Evolutionary conservation across 2,888 invertebrate species (phyloP), one percentile per base, ranked within the genome.

Genomic region (Diadegma fenestrale): DNA sequence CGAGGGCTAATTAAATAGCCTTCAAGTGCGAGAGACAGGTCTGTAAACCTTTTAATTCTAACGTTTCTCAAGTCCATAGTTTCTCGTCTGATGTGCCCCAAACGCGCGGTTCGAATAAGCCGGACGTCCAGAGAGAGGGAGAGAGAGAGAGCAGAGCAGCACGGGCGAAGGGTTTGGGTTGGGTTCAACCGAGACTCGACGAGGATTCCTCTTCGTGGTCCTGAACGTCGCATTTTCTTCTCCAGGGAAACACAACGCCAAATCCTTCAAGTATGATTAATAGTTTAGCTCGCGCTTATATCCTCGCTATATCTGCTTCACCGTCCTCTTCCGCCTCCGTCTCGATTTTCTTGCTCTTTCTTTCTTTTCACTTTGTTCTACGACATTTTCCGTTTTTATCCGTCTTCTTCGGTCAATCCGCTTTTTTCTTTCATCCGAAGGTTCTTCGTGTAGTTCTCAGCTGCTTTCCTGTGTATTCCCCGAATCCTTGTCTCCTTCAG

Each of bases 251-350:
- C 88, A 89, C 88, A 90, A 88, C 88, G 87, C 89, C 71, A 72
- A 76, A 80, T 84, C 77, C 88, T 89, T 86, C 84, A 43, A 73
- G 78, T 75, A 89, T 91, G 91, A 91, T 91, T 91, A 91, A 91
- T 91, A 89, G 89, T 84, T 80, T 64, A 61, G 82, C 75, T 77
- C 66, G 80, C 66, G 80, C 77, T 71, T 68, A 76, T 68, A 76
- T 68, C 73, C 51, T 64, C 69, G 71, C 71, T 41, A 10, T 81
- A 71, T 75, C 79, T 79, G 14, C 43, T 30, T 80, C 68, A 43
- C 51, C 51, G 33, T 43, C 83, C 81, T 66, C 72, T 63, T 85
- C 82, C 76, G 71, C 71, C 76, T 82, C 22, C 71, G 80, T 73
- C 73, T 73, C 22, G 12, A 26, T 66, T 77, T 22, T 17, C 51